These are phyloP conservation scores for Suillia variegata DNA, from an alignment of 2,888 invertebrate genomes.

Conservation along the genomic window DNA sequence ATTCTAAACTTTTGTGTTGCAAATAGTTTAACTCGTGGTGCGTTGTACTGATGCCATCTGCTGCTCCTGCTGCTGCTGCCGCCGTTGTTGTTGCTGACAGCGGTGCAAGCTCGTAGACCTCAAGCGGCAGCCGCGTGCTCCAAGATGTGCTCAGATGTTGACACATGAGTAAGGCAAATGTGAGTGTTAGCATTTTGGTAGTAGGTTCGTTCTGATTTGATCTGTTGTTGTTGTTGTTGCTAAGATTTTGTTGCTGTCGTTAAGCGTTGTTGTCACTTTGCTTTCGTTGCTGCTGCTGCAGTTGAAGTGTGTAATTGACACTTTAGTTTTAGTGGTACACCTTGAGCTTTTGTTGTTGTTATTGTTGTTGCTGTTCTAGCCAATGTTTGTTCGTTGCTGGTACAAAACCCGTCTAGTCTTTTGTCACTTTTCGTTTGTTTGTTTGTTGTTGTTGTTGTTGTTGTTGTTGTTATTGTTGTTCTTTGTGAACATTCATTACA, in stretches of 20 bases:
- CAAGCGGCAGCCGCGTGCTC: constrained; percentile 58
- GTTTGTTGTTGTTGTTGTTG: no score
- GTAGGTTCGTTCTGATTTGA: no score
- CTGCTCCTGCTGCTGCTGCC: constrained; percentile 25
- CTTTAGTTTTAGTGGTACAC: constrained; percentile 36
- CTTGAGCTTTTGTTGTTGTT: constrained; percentile 31
- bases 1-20: constrained; percentile 43
- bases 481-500: not conserved
- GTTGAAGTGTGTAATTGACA: constrained; percentile 46
- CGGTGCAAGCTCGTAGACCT: constrained; percentile 58
- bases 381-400: constrained; percentile 6
- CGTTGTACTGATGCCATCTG: constrained; percentile 15
- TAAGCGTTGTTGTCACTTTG: constrained; percentile 9
- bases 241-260: constrained; percentile 18
- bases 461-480: constrained; percentile 11
- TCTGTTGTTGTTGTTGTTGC: no score
- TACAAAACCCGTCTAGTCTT: not conserved
- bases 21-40: constrained; percentile 20
- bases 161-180: constrained; percentile 34
- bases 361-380: not conserved
- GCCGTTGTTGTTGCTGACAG: constrained; percentile 29
- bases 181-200: constrained; percentile 37
- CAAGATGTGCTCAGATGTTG: constrained; percentile 41
- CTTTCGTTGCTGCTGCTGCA: constrained; percentile 1
- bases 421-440: constrained; percentile 6